These are phyloP conservation scores for Hyla sarda DNA, from an alignment of 2,113 vertebrate genomes.

Conservation along the genomic window DNA sequence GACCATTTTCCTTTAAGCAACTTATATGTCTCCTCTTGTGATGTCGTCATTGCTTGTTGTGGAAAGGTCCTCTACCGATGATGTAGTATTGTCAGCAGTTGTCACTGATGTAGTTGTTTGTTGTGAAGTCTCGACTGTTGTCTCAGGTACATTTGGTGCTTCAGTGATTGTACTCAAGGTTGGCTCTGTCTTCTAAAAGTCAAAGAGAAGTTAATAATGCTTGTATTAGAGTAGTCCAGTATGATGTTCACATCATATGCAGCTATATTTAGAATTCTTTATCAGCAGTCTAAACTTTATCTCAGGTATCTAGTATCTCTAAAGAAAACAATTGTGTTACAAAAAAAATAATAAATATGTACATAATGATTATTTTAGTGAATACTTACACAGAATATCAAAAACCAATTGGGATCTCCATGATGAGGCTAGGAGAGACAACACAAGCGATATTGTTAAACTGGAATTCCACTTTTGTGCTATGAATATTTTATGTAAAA, in stretches of 20 bases:
- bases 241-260: too few relatives aligned
- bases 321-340: too few relatives aligned
- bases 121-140: not conserved
- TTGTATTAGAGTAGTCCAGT: too few relatives aligned
- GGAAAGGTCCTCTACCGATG: not conserved
- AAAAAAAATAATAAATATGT: too few relatives aligned
- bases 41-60: not conserved
- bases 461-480: not conserved
- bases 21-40: slow-evolving; percentile 17
- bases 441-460: not conserved
- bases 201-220: too few relatives aligned
- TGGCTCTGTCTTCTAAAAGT: not conserved
- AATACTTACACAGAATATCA: not conserved
- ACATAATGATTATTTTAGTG: not conserved
- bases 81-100: not conserved
- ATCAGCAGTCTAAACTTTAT: not conserved
- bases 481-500: too few relatives aligned
- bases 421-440: not conserved
- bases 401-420: not conserved
- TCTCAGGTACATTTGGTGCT: not conserved
- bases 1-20: too few relatives aligned
- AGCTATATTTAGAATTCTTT: not conserved
- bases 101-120: not conserved
- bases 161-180: too few relatives aligned
- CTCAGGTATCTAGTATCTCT: too few relatives aligned